These are phyloP conservation scores for Rattus norvegicus DNA, from an alignment of 2,113 vertebrate genomes.

Conservation along the genomic window GRCr8 NC_086028.1:102364501-102365000, in stretches of 20 bases:
- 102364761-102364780: not conserved
- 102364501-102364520: no score
- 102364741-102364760: not conserved
- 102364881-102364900: not conserved
- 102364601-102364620: no score
- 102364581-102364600: no score
- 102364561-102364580: no score
- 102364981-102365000: not conserved
- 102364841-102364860: no score
- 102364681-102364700: not conserved
- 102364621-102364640: no score
- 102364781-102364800: not conserved
- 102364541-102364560: no score
- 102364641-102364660: not conserved
- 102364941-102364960: not conserved
- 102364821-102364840: no score
- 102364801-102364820: no score
- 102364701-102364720: not conserved
- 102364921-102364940: not conserved
- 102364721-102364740: not conserved
- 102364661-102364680: not conserved
- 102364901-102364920: not conserved
- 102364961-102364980: not conserved
- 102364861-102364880: not conserved
- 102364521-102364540: not conserved